phyloP scores from a whole-genome alignment of 2,888 invertebrate genomes.

The Macaria liturata region DNA sequence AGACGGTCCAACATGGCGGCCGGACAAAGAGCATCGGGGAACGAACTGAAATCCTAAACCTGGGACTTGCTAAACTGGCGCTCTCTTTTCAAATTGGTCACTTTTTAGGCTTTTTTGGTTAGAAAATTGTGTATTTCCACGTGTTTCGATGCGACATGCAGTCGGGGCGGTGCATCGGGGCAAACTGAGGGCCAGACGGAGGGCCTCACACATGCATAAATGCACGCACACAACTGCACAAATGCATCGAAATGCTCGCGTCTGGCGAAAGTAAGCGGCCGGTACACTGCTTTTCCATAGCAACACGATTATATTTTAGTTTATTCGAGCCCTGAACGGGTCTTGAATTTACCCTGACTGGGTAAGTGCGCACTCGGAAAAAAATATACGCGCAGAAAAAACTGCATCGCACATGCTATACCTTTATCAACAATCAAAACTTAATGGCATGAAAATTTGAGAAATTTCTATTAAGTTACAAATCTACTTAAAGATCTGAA shows the following conservation, averaged over 20 bases:
- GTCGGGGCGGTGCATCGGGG: slow-evolving; percentile 41
- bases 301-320: slow-evolving; percentile 42
- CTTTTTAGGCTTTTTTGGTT: slow-evolving; percentile 3
- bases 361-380: slow-evolving; percentile 1
- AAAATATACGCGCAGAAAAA: neutral
- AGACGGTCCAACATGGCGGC: slow-evolving; percentile 50
- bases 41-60: slow-evolving; percentile 28
- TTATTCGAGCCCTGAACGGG: slow-evolving; percentile 16
- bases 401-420: too few relatives aligned
- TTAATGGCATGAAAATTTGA: too few relatives aligned
- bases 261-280: slow-evolving; percentile 44
- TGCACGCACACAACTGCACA: slow-evolving; percentile 30
- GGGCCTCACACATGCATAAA: slow-evolving; percentile 32
- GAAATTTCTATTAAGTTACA: too few relatives aligned
- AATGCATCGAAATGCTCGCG: slow-evolving; percentile 31
- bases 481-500: too few relatives aligned
- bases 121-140: slow-evolving; percentile 8
- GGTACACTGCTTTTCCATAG: slow-evolving; percentile 45
- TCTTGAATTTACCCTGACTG: slow-evolving; percentile 2
- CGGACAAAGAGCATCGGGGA: slow-evolving; percentile 18
- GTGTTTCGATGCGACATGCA: slow-evolving; percentile 35
- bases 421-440: too few relatives aligned
- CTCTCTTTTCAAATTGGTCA: neutral
- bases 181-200: slow-evolving; percentile 40
- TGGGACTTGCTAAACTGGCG: neutral